These are phyloP conservation scores for mouse (Mus musculus) DNA, from an alignment of 2,113 vertebrate species.

Conservation along the genomic window DNA sequence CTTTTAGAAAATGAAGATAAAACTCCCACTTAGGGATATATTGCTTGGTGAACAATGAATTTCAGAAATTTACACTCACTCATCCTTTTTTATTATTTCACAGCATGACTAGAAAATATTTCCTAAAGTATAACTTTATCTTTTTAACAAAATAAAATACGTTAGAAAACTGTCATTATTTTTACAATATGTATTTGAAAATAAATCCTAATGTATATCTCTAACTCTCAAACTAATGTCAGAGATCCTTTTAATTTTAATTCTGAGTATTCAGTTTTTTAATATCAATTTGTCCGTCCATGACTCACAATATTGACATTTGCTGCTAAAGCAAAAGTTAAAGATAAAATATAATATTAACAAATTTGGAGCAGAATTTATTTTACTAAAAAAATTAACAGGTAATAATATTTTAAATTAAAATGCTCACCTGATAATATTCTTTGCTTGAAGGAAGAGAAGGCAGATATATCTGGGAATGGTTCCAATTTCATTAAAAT, in stretches of 20 bases:
- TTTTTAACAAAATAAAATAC: constrained; percentile 13
- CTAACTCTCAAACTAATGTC: background rate
- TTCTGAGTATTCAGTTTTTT: background rate
- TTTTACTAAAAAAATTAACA: constrained; percentile 18
- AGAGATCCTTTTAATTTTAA: background rate
- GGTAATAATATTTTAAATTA: constrained; percentile 1
- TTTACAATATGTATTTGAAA: background rate
- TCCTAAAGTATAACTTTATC: background rate
- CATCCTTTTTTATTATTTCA: background rate
- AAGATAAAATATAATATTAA: background rate
- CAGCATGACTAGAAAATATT: background rate
- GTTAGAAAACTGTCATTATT: background rate
- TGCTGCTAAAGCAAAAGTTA: background rate
- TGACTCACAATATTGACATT: background rate
- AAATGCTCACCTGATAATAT: background rate
- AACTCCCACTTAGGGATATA: background rate
- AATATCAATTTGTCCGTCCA: background rate
- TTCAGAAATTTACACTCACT: background rate
- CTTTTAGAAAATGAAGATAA: background rate
- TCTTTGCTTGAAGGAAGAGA: background rate
- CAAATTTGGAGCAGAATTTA: background rate
- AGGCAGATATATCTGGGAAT: background rate
- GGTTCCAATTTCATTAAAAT: constrained; percentile 20
- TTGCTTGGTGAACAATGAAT: background rate
- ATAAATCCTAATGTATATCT: background rate